Conservation (phyloP, 2,888 invertebrate species). For the Unio pictorum region DNA sequence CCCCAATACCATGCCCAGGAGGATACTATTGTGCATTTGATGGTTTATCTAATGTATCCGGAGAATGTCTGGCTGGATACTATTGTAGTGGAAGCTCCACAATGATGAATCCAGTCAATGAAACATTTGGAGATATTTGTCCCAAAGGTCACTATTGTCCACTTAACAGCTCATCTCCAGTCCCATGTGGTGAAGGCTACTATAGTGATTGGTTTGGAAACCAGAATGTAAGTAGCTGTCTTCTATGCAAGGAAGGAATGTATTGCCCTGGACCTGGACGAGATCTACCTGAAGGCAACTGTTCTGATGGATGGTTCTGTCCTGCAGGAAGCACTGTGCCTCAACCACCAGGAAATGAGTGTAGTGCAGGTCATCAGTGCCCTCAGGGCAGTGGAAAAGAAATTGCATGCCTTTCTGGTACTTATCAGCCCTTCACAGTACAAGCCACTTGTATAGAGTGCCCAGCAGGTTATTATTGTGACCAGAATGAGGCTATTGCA, state of each 20-base stretch:
- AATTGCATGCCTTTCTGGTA: slow-evolving; percentile 62
- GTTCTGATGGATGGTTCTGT: slow-evolving; percentile 65
- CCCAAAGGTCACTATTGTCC: slow-evolving; percentile 69
- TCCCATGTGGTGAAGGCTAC: slow-evolving; percentile 61
- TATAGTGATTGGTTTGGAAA: slow-evolving; percentile 58
- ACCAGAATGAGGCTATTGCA: slow-evolving; percentile 63
- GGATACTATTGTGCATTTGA: slow-evolving; percentile 62
- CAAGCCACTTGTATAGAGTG: slow-evolving; percentile 59
- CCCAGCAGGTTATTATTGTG: slow-evolving; percentile 66
- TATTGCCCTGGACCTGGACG: slow-evolving; percentile 62
- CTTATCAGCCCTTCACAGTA: slow-evolving; percentile 59
- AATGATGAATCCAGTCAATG: slow-evolving; percentile 64
- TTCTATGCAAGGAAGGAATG: slow-evolving; percentile 65
- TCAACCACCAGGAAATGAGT: slow-evolving; percentile 64
- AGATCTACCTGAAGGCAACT: slow-evolving; percentile 57
- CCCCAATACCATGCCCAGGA: slow-evolving; percentile 55
- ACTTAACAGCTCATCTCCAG: slow-evolving; percentile 51
- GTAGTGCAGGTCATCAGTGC: slow-evolving; percentile 65
- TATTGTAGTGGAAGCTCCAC: slow-evolving; percentile 63
- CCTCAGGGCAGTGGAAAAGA: slow-evolving; percentile 60
- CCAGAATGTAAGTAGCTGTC: slow-evolving; percentile 61
- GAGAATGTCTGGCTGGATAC: slow-evolving; percentile 62
- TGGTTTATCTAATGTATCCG: slow-evolving; percentile 54
- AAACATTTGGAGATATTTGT: slow-evolving; percentile 66
- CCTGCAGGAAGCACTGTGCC: slow-evolving; percentile 58